Evolutionary conservation across 2,797 vertebrate genomes (phyloP), one percentile per base, ranked within the genome.

Genomic region (Macroramphosus scolopax): DNA sequence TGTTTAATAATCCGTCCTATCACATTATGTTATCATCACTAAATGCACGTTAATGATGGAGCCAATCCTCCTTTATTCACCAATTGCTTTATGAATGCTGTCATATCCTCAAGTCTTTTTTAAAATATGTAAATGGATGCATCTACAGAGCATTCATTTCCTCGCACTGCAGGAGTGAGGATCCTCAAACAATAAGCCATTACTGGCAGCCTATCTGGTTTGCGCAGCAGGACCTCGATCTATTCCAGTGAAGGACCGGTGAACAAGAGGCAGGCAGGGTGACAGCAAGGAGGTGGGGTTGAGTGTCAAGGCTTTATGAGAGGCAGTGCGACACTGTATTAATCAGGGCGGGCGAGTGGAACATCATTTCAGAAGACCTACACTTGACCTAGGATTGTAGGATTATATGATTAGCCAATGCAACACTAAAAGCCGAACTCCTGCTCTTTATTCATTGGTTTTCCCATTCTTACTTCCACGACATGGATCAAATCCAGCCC

Each of bases 131-230:
- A 75, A 79, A 78, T 65, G 37, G 14, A 1, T 41, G 37, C 35
- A 59, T 70, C 35, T 36, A 41, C 65, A 37, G 38, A 63, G 59
- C 22, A 28, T 70, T 73, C 3, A 68, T 81, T 70, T 79, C 68
- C 65, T 50, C 49, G 51, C 59, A 5, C 73, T 68, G 64, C 50
- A 24, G 36, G 68, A 51, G 44, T 36, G 45, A 37, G 42, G 49
- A 38, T 68, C 68, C 66, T 70, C 55, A 61, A 63, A 75, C 72
- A 79, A 75, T 63, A 71, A 68, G 51, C 45, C 33, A 46, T 72
- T 58, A 55, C 61, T 68, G 60, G 72, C 69, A 68, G 60, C 55
- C 57, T 48, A 46, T 77, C 72, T 73, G 49, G 51, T 82, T 69
- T 67, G 44, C 64, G 17, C 75, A 72, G 72, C 51, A 57, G 54